Base-by-base conservation (phyloP, 2,113 vertebrate genomes). In the Clupea harengus region DNA sequence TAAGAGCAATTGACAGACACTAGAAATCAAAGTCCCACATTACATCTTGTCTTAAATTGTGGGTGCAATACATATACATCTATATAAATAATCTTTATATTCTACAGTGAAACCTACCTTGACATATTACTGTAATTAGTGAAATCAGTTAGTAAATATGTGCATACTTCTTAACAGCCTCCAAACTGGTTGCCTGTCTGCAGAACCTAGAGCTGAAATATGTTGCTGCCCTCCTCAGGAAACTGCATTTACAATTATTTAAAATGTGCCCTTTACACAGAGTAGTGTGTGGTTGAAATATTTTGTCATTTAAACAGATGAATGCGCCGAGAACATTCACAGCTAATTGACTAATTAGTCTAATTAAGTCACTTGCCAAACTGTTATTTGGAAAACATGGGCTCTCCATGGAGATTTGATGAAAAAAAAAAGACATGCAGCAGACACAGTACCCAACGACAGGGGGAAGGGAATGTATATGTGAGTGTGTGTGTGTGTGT, bases 321-420 rank as follows among this genome's bases (percentile, higher is more conserved):
- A 89, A 86, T 87, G 88, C 81, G 25, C 49, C 39, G 80, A 88
- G 89, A 86, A 86, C 86, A 86, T 86, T 82, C 82, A 83, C 83
- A 85, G 88, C 86, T 89, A 88, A 91, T 90, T 89, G 88, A 87
- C 86, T 87, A 90, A 88, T 91, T 89, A 90, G 87, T 89, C 86
- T 90, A 91, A 91, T 90, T 86, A 89, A 90, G 89, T 83, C 88
- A 86, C 88, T 86, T 88, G 89, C 81, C 82, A 83, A 86, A 89
- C 83, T 82, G 84, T 87, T 84, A 89, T 81, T 46, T 72, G 81
- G 84, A 85, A 89, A 86, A 85, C 86, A 89, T 82, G 83, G n/a
- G 3, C 46, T 83, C 89, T 86, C 90, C n/a, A 57, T 1, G 88
- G 89, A 86, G 18, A 86, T 81, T 82, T 57, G 45, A 25, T 22